Percentiles rank a stretch among this genome's conserved stretches.
phyloP scores from a whole-genome alignment of 2,797 vertebrate species.

The Hephaestus fuliginosus region DNA sequence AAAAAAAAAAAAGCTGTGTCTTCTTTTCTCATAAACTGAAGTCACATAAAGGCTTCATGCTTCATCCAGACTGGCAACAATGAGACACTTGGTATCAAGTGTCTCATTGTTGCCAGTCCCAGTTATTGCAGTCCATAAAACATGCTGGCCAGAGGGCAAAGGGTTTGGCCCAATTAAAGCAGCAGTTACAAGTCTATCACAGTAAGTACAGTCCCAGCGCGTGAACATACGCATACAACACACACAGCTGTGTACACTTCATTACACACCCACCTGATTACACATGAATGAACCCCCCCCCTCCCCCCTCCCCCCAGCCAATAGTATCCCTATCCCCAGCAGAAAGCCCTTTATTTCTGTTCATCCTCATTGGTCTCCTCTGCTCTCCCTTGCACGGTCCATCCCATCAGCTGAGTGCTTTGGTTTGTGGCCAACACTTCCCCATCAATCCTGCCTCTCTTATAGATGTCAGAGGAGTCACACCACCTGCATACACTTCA shows the following conservation, averaged over 20 bases:
- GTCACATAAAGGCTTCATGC: slow-evolving; percentile 24
- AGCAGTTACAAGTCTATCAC: slow-evolving; percentile 17
- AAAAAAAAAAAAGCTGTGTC: slow-evolving; percentile 1
- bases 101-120: not conserved
- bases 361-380: slow-evolving; percentile 3
- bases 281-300: slow-evolving; percentile 12
- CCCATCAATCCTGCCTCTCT: slow-evolving; percentile 38
- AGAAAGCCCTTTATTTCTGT: slow-evolving; percentile 17
- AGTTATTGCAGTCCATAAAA: slow-evolving; percentile 75
- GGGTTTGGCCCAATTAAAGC: slow-evolving; percentile 52
- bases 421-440: slow-evolving; percentile 55
- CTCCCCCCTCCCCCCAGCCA: not conserved
- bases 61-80: slow-evolving; percentile 42
- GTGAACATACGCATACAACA: slow-evolving; percentile 23
- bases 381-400: slow-evolving; percentile 9
- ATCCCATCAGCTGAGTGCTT: slow-evolving; percentile 75
- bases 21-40: slow-evolving; percentile 14
- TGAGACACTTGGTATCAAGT: slow-evolving; percentile 59
- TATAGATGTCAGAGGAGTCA: slow-evolving; percentile 32
- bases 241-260: slow-evolving; percentile 27
- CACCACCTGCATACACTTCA: slow-evolving; percentile 29
- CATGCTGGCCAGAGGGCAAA: slow-evolving; percentile 55
- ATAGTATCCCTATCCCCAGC: slow-evolving; percentile 18
- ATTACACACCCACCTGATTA: slow-evolving; percentile 28
- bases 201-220: not conserved